Evolutionary conservation across 64 coral and sea anemone genomes (phyloP).

Genomic region (Trachythela sp.): DNA sequence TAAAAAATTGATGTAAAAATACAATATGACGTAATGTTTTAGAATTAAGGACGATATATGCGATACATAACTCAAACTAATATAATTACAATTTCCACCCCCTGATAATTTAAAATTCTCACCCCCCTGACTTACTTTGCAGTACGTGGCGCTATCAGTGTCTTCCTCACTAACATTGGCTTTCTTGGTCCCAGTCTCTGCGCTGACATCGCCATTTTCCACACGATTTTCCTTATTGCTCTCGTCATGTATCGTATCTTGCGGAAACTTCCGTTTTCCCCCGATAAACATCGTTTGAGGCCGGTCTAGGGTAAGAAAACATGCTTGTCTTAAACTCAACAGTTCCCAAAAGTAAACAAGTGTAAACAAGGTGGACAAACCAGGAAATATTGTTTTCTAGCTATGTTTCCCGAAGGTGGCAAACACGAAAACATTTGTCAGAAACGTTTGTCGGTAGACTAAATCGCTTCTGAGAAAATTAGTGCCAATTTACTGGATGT

Average conservation of each 20-base stretch:
- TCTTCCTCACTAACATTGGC: background rate
- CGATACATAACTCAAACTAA: too few relatives aligned
- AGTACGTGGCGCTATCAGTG: background rate
- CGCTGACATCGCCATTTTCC: background rate
- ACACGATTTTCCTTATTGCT: constrained; percentile 13
- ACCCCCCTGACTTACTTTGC: background rate
- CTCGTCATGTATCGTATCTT: constrained; percentile 5
- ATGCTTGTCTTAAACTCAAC: background rate
- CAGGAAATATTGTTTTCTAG: too few relatives aligned
- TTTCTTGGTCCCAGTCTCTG: background rate
- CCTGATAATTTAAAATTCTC: too few relatives aligned
- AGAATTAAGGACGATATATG: too few relatives aligned
- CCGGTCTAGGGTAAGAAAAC: background rate
- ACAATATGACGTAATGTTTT: background rate
- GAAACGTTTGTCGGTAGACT: background rate
- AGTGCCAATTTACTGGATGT: too few relatives aligned
- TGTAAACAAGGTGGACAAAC: too few relatives aligned
- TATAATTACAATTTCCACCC: too few relatives aligned
- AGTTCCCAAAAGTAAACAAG: background rate
- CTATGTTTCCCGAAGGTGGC: too few relatives aligned
- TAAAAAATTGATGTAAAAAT: background rate
- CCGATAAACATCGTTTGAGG: background rate
- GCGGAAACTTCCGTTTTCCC: background rate
- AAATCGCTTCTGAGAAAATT: too few relatives aligned
- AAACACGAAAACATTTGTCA: too few relatives aligned